Conservation (phyloP, 92 coral and sea anemone genomes). For the Parazoanthus swiftii region DNA sequence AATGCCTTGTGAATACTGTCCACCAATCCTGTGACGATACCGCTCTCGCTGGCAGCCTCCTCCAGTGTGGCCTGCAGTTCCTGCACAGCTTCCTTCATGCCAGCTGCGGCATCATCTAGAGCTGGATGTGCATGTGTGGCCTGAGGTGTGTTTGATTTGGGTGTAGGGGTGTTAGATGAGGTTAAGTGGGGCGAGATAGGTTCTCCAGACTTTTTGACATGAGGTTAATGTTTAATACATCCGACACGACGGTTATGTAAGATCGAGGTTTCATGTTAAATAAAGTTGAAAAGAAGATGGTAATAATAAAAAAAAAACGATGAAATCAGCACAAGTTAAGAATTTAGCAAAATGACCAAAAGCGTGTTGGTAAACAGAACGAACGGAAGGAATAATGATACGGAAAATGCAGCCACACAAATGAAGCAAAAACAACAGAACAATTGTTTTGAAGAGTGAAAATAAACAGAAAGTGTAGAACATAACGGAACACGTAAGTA, state of each 20-base stretch:
- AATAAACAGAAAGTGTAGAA: not conserved
- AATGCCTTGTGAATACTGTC: slow-evolving; percentile 96
- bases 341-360: not conserved
- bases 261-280: not conserved
- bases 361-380: not conserved
- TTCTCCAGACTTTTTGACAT: not conserved
- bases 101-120: slow-evolving; percentile 86
- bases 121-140: slow-evolving; percentile 82
- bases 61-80: slow-evolving; percentile 85
- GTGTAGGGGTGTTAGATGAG: slow-evolving; percentile 33
- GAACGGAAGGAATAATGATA: not conserved
- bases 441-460: not conserved
- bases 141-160: slow-evolving; percentile 52
- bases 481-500: no score
- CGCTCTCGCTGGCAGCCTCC: slow-evolving; percentile 90
- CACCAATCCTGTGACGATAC: slow-evolving; percentile 95
- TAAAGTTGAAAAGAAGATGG: not conserved
- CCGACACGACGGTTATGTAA: not conserved
- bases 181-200: slow-evolving; percentile 16
- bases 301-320: not conserved
- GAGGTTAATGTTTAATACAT: not conserved
- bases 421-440: no score
- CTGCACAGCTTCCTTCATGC: slow-evolving; percentile 89
- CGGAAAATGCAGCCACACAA: not conserved
- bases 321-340: not conserved